These are phyloP conservation scores for Palythoa caribaeorum DNA, from an alignment of 92 coral and sea anemone species.

Conservation along the genomic window DNA sequence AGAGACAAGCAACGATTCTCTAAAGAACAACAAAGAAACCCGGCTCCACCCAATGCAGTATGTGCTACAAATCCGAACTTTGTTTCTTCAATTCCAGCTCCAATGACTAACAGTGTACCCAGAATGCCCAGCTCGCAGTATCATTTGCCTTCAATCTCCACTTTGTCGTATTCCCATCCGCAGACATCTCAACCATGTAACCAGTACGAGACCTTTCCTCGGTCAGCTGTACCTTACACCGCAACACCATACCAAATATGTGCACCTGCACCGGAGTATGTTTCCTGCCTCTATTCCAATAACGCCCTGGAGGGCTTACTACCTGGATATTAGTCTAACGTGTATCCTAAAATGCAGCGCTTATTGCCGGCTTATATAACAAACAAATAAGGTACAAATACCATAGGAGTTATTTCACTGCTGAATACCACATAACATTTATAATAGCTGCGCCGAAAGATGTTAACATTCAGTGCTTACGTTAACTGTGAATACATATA, in stretches of 20 bases:
- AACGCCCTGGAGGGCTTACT: slow-evolving; percentile 28
- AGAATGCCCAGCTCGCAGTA: slow-evolving; percentile 33
- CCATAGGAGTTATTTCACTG: too few species aligned
- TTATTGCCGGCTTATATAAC: too few species aligned
- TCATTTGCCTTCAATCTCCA: slow-evolving; percentile 30
- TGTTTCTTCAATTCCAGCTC: slow-evolving; percentile 26
- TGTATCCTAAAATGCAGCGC: neutral
- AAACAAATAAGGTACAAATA: too few species aligned
- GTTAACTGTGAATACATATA: too few species aligned
- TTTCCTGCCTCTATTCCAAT: slow-evolving; percentile 33
- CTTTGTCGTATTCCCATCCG: slow-evolving; percentile 21
- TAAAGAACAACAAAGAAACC: neutral
- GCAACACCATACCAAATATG: slow-evolving; percentile 27
- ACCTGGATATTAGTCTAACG: slow-evolving; percentile 14
- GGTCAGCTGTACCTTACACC: slow-evolving; percentile 33
- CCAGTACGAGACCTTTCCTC: slow-evolving; percentile 29
- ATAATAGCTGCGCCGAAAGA: too few species aligned
- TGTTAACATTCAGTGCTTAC: too few species aligned
- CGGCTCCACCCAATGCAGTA: slow-evolving; percentile 42
- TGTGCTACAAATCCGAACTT: slow-evolving; percentile 39
- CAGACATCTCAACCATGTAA: slow-evolving; percentile 34
- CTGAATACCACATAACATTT: too few species aligned
- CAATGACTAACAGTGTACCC: slow-evolving; percentile 11
- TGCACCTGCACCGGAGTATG: slow-evolving; percentile 30
- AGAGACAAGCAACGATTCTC: neutral